Evolutionary conservation across 2,797 vertebrate genomes (phyloP).

Genomic region (Mallotus villosus): DNA sequence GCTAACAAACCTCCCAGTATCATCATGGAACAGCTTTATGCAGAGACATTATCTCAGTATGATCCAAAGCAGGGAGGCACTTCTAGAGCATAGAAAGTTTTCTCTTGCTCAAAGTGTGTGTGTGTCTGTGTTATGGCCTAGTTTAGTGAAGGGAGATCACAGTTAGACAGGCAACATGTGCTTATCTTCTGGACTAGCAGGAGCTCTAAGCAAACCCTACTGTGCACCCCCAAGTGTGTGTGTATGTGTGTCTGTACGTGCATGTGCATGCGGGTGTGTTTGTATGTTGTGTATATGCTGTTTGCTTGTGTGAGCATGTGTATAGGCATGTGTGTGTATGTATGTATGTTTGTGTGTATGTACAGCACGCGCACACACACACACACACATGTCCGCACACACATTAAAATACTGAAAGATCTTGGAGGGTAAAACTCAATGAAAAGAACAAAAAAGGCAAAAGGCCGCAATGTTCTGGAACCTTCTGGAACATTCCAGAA

Average conservation of each 20-base stretch:
- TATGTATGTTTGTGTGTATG: no score
- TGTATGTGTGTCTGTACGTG: neutral
- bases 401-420: neutral
- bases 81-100: no score
- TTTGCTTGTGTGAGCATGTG: no score
- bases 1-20: no score
- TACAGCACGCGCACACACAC: neutral
- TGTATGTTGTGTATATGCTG: neutral
- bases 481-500: no score
- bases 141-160: constrained; percentile 26
- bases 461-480: no score
- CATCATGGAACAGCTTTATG: no score
- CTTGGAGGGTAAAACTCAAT: no score
- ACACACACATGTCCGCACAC: neutral
- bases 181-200: constrained; percentile 39
- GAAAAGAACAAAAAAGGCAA: no score
- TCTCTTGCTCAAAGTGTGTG: constrained; percentile 1
- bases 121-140: constrained; percentile 38
- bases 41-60: no score
- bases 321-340: no score
- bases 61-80: no score
- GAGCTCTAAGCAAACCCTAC: neutral
- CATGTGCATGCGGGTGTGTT: neutral
- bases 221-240: constrained; percentile 40
- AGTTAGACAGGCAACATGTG: constrained; percentile 28